These are phyloP conservation scores for Chascanopsetta lugubris DNA, from an alignment of 2,113 vertebrate species.

Conservation along the genomic window DNA sequence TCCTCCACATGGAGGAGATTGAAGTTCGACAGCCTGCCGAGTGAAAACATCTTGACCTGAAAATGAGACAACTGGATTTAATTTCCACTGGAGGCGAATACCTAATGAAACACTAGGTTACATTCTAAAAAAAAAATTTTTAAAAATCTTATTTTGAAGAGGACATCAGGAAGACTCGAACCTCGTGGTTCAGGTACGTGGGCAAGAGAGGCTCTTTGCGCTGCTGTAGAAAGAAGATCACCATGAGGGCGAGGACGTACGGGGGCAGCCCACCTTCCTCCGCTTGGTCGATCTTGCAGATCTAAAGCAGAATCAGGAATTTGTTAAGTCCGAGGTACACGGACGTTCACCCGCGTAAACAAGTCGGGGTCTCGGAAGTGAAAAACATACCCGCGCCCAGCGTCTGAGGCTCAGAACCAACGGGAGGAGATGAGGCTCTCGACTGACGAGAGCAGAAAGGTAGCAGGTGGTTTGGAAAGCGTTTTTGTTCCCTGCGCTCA, in stretches of 20 bases:
- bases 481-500: constrained; percentile 94
- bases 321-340: neutral
- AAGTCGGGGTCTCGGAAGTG: neutral
- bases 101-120: neutral
- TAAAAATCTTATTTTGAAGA: neutral
- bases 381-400: constrained; percentile 87
- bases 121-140: too few species aligned
- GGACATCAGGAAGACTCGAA: constrained; percentile 55
- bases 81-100: neutral
- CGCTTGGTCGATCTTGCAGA: constrained; percentile 87
- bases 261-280: constrained; percentile 92
- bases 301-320: constrained; percentile 67
- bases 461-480: constrained; percentile 89
- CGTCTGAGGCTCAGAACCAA: constrained; percentile 87
- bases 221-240: constrained; percentile 93
- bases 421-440: constrained; percentile 81
- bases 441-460: constrained; percentile 82
- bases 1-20: constrained; percentile 82
- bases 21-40: constrained; percentile 83
- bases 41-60: constrained; percentile 84
- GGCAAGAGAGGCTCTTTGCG: constrained; percentile 88
- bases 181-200: constrained; percentile 89
- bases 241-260: constrained; percentile 89
- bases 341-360: too few species aligned
- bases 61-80: constrained; percentile 28